Evolutionary conservation across 2,797 vertebrate genomes (phyloP), one percentile per base, ranked within the genome.

Genomic region (Orientallactaga sibirica): DNA sequence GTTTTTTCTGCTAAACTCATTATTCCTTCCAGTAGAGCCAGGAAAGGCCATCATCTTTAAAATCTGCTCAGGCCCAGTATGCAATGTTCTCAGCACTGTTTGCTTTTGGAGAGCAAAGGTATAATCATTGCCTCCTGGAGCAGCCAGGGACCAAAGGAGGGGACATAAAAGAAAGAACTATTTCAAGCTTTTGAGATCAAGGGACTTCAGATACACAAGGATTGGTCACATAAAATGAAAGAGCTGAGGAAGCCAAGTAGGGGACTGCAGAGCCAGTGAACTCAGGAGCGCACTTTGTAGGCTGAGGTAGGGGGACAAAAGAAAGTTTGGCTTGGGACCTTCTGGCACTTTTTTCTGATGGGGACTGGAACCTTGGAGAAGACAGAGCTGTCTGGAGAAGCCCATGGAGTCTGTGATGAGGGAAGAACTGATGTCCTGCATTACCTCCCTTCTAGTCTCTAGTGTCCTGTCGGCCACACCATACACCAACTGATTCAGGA

Each of bases 1-100:
- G 93, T 88, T 97, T 97, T 97, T 94, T 91, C 84, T 92, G 86
- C 90, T 96, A 93, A 96, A 86, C 11, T 95, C 91, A 84, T 97
- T 94, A 97, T 96, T 97, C 96, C 96, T 96, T 93, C 90, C 88
- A 61, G 27, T 4, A 82, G 77, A 97, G 74, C 62, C 55, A 81
- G 94, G 74, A 91, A 82, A 96, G 83, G 73, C 94, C 83, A 84
- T 90, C 76, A 95, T 85, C 87, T 94, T 95, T 73, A 92, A 91
- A 95, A 87, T 88, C 88, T 0, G n/a, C 84, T 92, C 85, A 55
- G 48, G 85, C 62, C 64, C 87, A 84, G 92, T 68, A 80, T 70
- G 74, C 70, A 41, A 33, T 64, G 86, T 82, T 92, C 92, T 89
- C 85, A 89, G 82, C 29, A 67, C 41, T 79, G 48, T 94, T 95